A percentile compares a stretch with the other conserved stretches of the same genome.
Evolutionary conservation across 2,113 vertebrate species (phyloP).

Genomic region (Geothlypis trichas): DNA sequence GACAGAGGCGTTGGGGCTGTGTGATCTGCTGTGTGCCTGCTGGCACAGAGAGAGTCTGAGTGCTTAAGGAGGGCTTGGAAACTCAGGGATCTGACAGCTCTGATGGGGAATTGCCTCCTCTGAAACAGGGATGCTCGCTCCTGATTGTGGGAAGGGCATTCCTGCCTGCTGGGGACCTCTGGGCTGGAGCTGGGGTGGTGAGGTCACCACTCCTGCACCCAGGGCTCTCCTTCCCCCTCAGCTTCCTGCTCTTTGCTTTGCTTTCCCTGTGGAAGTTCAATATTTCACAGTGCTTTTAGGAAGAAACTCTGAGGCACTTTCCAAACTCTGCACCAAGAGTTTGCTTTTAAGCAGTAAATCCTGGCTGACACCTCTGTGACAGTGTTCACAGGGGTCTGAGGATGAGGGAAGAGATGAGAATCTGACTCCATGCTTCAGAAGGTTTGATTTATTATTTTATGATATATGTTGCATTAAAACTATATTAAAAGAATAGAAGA

Average conservation of each 20-base stretch:
- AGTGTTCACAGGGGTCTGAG: too few species aligned
- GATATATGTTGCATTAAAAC: too few species aligned
- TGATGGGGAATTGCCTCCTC: not conserved
- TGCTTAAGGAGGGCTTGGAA: not conserved
- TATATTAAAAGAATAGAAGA: too few species aligned
- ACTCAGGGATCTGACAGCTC: fast-evolving
- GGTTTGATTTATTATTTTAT: too few species aligned
- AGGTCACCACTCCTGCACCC: fast-evolving
- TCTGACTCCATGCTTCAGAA: too few species aligned
- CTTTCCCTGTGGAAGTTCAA: fast-evolving
- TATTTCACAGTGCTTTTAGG: not conserved
- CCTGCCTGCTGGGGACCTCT: not conserved
- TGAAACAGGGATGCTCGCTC: fast-evolving
- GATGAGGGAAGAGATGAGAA: too few species aligned
- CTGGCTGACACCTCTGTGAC: not conserved
- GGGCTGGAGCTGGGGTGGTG: fast-evolving
- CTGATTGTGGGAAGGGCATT: not conserved
- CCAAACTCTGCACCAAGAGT: not conserved
- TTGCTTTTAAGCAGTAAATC: not conserved
- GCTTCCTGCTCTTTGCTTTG: not conserved
- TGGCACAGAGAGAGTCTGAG: not conserved
- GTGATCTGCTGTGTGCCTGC: not conserved
- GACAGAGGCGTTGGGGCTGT: not conserved
- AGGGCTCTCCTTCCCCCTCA: not conserved
- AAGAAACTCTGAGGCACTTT: not conserved